A percentile compares a stretch with the other conserved stretches of the same genome.
phyloP scores from a whole-genome alignment of 2,888 invertebrate species.

The Geotrupes spiniger region DNA sequence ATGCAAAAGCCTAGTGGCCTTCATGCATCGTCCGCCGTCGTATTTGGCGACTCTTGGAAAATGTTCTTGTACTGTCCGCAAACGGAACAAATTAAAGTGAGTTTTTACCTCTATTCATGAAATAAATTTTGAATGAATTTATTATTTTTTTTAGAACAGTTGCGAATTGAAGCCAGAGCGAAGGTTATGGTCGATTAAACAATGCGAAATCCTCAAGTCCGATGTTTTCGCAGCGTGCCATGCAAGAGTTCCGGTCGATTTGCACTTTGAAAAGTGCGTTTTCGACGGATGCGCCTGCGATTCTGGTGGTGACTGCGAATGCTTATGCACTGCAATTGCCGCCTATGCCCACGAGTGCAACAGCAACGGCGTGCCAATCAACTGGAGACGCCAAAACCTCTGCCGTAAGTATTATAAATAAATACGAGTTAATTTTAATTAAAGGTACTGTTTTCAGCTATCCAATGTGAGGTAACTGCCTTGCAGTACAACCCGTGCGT shows the following conservation, averaged over 20 bases:
- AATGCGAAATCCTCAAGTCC: constrained; percentile 75
- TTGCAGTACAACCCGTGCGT: constrained; percentile 78
- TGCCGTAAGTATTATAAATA: constrained; percentile 85
- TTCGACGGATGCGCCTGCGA: constrained; percentile 88
- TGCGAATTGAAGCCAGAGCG: constrained; percentile 75
- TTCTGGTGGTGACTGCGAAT: constrained; percentile 85
- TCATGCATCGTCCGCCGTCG: constrained; percentile 68
- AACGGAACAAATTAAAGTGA: constrained; percentile 56
- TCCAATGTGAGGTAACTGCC: constrained; percentile 87
- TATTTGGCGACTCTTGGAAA: constrained; percentile 90
- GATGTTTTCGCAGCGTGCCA: constrained; percentile 73
- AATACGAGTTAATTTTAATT: too few relatives aligned
- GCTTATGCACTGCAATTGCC: constrained; percentile 84
- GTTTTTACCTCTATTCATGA: constrained; percentile 28
- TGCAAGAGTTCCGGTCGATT: constrained; percentile 70
- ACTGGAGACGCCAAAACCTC: constrained; percentile 77
- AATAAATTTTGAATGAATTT: too few relatives aligned
- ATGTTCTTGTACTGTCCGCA: constrained; percentile 72
- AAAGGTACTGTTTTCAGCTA: too few relatives aligned
- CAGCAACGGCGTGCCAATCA: constrained; percentile 68
- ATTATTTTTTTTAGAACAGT: constrained; percentile 59
- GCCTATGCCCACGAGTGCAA: constrained; percentile 85
- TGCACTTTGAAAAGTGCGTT: constrained; percentile 71
- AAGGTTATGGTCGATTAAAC: constrained; percentile 73
- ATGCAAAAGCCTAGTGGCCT: constrained; percentile 80